Conservation (phyloP, 2,888 invertebrate genomes). For the Heteropelma amictum region DNA sequence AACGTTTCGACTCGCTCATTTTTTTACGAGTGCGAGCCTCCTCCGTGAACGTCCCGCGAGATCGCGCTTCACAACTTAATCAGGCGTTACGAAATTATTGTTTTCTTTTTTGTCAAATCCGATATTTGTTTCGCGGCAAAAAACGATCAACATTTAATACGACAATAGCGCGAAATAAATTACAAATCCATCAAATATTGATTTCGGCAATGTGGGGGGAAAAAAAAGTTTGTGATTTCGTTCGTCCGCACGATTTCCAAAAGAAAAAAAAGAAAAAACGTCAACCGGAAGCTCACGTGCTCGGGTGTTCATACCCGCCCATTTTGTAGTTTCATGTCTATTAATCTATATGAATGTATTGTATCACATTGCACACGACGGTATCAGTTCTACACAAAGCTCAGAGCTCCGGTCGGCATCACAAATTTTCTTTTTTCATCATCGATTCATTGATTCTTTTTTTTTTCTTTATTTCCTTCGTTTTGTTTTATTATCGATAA, state of each 20-base stretch:
- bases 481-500: conserved; percentile 43
- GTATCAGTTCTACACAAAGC: conserved; percentile 62
- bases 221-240: too few species aligned
- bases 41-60: too few species aligned
- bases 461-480: conserved; percentile 4
- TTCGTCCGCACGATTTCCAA: too few species aligned
- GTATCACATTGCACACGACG: conserved; percentile 74
- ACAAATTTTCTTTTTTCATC: conserved; percentile 6
- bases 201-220: too few species aligned
- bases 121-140: too few species aligned
- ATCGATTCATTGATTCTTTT: background rate
- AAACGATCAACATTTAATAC: too few species aligned
- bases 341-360: conserved; percentile 62
- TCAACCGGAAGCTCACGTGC: conserved; percentile 13
- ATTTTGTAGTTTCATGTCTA: conserved; percentile 56
- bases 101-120: too few species aligned
- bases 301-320: conserved; percentile 26
- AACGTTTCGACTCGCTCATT: conserved; percentile 42
- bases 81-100: too few species aligned
- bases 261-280: conserved; percentile 6
- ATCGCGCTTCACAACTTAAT: too few species aligned
- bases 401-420: conserved; percentile 43
- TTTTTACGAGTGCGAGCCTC: conserved; percentile 15
- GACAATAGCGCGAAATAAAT: too few species aligned
- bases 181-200: too few species aligned